Percentiles rank a stretch among this genome's conserved stretches.
Evolutionary conservation across 2,888 invertebrate genomes (phyloP).

Genomic region (Agapostemon virescens): DNA sequence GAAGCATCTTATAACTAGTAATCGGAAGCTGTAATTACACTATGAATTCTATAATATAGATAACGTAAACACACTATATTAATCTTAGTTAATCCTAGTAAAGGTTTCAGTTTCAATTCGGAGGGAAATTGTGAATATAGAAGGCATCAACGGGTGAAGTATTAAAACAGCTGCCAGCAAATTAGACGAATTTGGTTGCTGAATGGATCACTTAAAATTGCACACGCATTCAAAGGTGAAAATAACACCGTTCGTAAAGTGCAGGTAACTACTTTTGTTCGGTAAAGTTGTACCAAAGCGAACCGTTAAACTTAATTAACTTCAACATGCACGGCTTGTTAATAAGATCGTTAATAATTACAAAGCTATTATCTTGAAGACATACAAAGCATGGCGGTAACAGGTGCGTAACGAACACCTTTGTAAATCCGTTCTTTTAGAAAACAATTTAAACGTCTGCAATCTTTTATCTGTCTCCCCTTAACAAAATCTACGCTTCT

Average conservation of each 20-base stretch:
- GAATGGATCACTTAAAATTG: not conserved
- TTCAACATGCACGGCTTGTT: not conserved
- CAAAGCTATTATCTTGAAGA: not conserved
- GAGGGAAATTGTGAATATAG: not conserved
- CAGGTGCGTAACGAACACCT: not conserved
- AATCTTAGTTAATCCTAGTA: not conserved
- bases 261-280: not conserved
- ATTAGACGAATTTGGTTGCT: not conserved
- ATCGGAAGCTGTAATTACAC: not conserved
- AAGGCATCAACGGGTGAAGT: not conserved
- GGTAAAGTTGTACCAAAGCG: not conserved
- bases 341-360: constrained; percentile 12
- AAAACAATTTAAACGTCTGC: not conserved
- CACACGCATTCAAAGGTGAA: not conserved
- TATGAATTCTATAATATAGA: not conserved
- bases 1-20: not conserved
- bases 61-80: not conserved
- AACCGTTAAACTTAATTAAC: constrained; percentile 16
- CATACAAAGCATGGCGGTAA: not conserved
- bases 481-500: not conserved
- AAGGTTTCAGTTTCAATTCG: not conserved
- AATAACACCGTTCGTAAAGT: not conserved
- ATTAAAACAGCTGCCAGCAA: not conserved
- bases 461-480: not conserved
- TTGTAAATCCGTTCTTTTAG: not conserved